These are phyloP conservation scores for Cephalotes varians DNA, from an alignment of 2,888 invertebrate species.

Conservation along the genomic window DNA sequence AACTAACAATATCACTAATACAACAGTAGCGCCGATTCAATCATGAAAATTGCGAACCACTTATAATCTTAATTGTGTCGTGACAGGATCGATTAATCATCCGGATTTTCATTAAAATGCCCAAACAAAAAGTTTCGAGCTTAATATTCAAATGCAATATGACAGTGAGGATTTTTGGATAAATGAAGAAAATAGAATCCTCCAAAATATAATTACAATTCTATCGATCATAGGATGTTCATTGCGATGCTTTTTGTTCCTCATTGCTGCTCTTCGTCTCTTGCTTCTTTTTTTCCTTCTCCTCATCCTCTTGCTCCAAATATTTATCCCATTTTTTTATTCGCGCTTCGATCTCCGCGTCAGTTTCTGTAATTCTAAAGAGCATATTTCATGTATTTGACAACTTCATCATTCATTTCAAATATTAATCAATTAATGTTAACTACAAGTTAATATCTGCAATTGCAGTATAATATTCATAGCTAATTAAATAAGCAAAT, in stretches of 20 bases:
- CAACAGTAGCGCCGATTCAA: constrained; percentile 47
- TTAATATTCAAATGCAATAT: constrained; percentile 24
- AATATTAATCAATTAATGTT: not conserved
- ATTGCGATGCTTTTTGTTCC: constrained; percentile 29
- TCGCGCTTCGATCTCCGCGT: constrained; percentile 93
- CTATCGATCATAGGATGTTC: constrained; percentile 8
- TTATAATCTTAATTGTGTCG: constrained; percentile 35
- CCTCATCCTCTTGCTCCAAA: constrained; percentile 88
- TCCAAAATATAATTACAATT: constrained; percentile 26
- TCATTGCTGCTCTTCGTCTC: constrained; percentile 1
- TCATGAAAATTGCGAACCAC: constrained; percentile 41
- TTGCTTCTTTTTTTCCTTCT: constrained; percentile 47
- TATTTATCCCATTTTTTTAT: constrained; percentile 95
- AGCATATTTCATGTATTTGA: constrained; percentile 9
- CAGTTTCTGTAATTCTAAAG: constrained; percentile 94
- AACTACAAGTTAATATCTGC: not conserved
- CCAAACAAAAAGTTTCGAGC: constrained; percentile 9
- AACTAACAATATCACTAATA: constrained; percentile 53
- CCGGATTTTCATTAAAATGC: not conserved
- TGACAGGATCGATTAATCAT: constrained; percentile 34
- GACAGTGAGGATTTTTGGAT: not conserved
- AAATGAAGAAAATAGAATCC: constrained; percentile 39
- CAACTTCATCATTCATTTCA: not conserved
- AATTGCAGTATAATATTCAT: not conserved
- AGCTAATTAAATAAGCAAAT: not conserved